phyloP scores from a whole-genome alignment of 2,113 vertebrate genomes.

The Xiphophorus maculatus region DNA sequence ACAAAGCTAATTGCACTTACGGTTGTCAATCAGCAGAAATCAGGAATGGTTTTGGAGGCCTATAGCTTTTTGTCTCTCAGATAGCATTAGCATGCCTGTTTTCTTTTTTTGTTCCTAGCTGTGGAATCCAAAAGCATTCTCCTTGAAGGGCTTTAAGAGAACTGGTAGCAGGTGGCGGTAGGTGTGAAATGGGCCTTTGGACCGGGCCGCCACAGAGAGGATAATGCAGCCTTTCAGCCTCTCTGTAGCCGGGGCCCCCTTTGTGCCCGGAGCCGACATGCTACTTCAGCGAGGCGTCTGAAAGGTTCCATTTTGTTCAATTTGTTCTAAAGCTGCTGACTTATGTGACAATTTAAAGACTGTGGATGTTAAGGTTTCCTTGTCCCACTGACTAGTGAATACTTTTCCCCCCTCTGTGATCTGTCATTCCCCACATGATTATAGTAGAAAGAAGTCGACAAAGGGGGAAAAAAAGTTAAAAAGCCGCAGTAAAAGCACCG shows the following conservation, averaged over 20 bases:
- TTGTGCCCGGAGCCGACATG: slow-evolving; percentile 77
- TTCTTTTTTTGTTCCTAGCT: slow-evolving; percentile 75
- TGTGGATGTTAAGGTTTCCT: slow-evolving; percentile 79
- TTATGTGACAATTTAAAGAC: slow-evolving; percentile 83
- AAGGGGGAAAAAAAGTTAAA: slow-evolving; percentile 24
- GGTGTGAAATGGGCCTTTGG: slow-evolving; percentile 81
- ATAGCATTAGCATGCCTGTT: slow-evolving; percentile 76
- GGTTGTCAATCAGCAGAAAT: slow-evolving; percentile 59
- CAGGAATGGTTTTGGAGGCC: slow-evolving; percentile 50
- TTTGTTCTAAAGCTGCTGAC: slow-evolving; percentile 84
- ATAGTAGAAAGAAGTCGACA: slow-evolving; percentile 15
- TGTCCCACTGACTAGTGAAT: slow-evolving; percentile 74
- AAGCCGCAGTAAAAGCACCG: slow-evolving; percentile 45
- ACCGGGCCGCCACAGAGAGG: slow-evolving; percentile 67
- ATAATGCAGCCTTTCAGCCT: slow-evolving; percentile 82
- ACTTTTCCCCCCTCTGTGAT: slow-evolving; percentile 63
- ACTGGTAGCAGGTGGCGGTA: slow-evolving; percentile 84
- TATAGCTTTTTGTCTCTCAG: slow-evolving; percentile 71
- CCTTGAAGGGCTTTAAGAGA: slow-evolving; percentile 81
- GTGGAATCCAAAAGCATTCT: slow-evolving; percentile 79
- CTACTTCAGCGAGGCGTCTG: slow-evolving; percentile 72
- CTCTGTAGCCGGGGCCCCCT: slow-evolving; percentile 78
- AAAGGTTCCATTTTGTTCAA: slow-evolving; percentile 84
- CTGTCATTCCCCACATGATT: slow-evolving; percentile 65
- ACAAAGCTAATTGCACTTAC: slow-evolving; percentile 74